phyloP scores from a whole-genome alignment of 2,888 invertebrate species.

The Eudasyphora cyanicolor region DNA sequence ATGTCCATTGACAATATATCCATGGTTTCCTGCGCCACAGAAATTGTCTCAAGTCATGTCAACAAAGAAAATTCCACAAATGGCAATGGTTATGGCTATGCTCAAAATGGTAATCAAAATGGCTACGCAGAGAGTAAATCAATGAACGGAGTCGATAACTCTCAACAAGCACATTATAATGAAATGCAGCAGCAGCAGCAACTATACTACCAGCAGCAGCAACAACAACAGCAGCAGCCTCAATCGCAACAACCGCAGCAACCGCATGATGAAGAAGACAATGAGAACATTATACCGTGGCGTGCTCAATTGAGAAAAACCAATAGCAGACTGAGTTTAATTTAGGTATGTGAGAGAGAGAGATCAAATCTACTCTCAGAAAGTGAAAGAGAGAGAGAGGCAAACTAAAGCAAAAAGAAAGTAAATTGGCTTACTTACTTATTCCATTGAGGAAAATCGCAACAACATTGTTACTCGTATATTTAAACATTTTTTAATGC shows the following conservation, averaged over 20 bases:
- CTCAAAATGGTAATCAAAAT: slow-evolving; percentile 51
- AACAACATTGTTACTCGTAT: background rate
- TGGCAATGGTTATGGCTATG: slow-evolving; percentile 78
- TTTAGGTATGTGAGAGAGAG: slow-evolving; percentile 79
- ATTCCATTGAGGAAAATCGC: background rate
- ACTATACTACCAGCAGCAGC: slow-evolving; percentile 50
- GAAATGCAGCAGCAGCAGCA: slow-evolving; percentile 26
- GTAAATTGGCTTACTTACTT: background rate
- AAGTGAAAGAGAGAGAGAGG: background rate
- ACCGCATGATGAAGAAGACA: slow-evolving; percentile 81
- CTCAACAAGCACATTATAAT: slow-evolving; percentile 43
- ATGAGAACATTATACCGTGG: slow-evolving; percentile 91
- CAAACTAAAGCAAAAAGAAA: slow-evolving; percentile 13
- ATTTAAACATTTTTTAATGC: slow-evolving; percentile 4
- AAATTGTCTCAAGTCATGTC: slow-evolving; percentile 71
- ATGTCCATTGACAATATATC: slow-evolving; percentile 85
- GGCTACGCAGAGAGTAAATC: slow-evolving; percentile 51
- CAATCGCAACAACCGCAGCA: slow-evolving; percentile 57
- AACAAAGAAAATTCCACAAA: slow-evolving; percentile 73
- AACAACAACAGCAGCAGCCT: slow-evolving; percentile 40
- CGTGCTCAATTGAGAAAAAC: slow-evolving; percentile 93
- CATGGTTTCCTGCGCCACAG: slow-evolving; percentile 75
- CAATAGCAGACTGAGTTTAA: slow-evolving; percentile 91
- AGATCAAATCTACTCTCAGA: background rate
- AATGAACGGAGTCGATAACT: slow-evolving; percentile 49